A percentile compares a stretch with the other conserved stretches of the same genome.
Conservation (phyloP, 2,797 vertebrate genomes). For the Phylloscopus collybita region DNA sequence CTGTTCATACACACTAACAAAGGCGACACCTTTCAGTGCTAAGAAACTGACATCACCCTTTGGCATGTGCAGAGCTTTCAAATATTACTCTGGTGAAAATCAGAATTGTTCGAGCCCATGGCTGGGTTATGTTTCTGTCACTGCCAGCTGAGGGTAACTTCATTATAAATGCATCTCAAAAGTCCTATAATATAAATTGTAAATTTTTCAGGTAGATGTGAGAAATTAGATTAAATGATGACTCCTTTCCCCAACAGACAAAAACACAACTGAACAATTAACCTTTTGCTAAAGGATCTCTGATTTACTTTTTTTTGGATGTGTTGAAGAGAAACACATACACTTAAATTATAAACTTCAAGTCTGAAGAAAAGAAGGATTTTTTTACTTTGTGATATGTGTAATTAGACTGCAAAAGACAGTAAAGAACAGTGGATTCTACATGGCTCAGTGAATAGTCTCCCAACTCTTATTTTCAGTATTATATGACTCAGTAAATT, state of each 20-base stretch:
- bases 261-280: not conserved
- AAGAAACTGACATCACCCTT: not conserved
- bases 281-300: not conserved
- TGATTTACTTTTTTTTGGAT: not conserved
- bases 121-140: not conserved
- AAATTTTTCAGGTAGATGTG: not conserved
- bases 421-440: not conserved
- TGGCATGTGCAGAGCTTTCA: not conserved
- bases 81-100: not conserved
- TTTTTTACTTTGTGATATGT: not conserved
- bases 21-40: not conserved
- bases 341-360: not conserved
- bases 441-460: not conserved
- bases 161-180: not conserved
- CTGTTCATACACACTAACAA: not conserved
- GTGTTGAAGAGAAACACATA: not conserved
- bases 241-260: not conserved
- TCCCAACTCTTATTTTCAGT: not conserved
- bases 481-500: conserved; percentile 29
- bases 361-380: not conserved
- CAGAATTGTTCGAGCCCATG: not conserved
- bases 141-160: not conserved
- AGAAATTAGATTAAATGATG: not conserved
- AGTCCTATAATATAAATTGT: not conserved
- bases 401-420: not conserved